phyloP scores from a whole-genome alignment of 2,113 vertebrate genomes.

The Epinephelus moara region DNA sequence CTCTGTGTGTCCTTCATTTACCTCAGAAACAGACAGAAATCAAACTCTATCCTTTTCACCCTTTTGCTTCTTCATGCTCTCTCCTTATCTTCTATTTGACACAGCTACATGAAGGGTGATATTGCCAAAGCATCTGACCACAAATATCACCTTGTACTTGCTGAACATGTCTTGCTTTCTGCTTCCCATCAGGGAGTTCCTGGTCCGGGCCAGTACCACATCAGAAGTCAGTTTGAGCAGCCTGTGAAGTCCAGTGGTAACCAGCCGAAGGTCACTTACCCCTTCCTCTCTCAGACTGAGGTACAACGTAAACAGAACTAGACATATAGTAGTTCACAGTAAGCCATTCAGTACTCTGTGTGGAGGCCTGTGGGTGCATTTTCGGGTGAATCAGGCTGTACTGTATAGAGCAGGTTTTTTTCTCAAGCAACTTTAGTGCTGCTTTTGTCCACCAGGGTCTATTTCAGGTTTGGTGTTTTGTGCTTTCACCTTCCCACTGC shows the following conservation, averaged over 20 bases:
- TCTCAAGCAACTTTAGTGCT: background rate
- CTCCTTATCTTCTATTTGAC: constrained; percentile 4
- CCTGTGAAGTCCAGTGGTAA: constrained; percentile 18
- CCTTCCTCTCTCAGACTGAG: constrained; percentile 74
- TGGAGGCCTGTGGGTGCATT: background rate
- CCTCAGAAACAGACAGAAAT: constrained; percentile 9
- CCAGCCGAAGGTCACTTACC: constrained; percentile 3
- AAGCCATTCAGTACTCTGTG: background rate
- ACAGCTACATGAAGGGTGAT: background rate
- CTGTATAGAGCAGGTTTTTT: background rate
- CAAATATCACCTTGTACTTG: constrained; percentile 9
- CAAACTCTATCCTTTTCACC: background rate
- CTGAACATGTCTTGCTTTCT: constrained; percentile 25
- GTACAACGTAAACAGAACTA: constrained; percentile 46
- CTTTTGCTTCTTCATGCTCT: background rate
- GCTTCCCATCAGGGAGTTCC: constrained; percentile 74
- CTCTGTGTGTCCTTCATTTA: constrained; percentile 3
- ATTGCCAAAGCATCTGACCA: constrained; percentile 24
- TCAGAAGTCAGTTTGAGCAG: constrained; percentile 78
- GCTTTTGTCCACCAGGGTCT: background rate
- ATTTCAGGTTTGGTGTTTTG: background rate
- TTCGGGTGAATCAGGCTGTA: constrained; percentile 3
- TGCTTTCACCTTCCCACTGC: background rate
- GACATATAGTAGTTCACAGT: background rate
- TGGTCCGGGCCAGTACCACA: constrained; percentile 78